These are phyloP conservation scores for Ametastegia equiseti DNA, from an alignment of 2,888 invertebrate species.

Conservation along the genomic window DNA sequence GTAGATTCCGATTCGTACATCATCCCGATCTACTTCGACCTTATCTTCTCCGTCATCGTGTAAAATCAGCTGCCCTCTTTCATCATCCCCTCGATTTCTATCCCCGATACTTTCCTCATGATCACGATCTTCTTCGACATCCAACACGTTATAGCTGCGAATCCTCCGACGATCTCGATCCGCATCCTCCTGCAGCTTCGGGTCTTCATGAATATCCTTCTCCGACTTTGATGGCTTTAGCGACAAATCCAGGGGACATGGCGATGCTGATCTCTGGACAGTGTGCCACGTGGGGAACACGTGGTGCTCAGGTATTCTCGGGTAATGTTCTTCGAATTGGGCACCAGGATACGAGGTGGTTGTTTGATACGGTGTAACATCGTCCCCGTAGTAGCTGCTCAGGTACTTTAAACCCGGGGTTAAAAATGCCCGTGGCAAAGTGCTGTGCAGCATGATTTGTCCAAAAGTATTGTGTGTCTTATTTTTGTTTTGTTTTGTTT, in stretches of 20 bases:
- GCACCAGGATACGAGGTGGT: conserved; percentile 54
- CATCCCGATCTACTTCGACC: not conserved
- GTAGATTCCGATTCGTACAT: not conserved
- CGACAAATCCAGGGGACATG: conserved; percentile 85
- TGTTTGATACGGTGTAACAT: conserved; percentile 63
- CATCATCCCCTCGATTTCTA: not conserved
- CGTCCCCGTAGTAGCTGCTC: conserved; percentile 68
- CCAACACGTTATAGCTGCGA: conserved; percentile 22
- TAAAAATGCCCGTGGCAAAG: conserved; percentile 69
- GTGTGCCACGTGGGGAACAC: conserved; percentile 54
- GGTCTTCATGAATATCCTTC: conserved; percentile 36
- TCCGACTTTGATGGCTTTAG: conserved; percentile 77
- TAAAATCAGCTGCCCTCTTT: too few species aligned
- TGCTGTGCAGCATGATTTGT: conserved; percentile 69
- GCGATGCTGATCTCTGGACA: conserved; percentile 64
- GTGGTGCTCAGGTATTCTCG: conserved; percentile 53
- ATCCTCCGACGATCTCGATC: conserved; percentile 52
- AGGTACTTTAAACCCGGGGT: conserved; percentile 68
- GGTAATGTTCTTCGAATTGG: conserved; percentile 63
- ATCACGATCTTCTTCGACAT: not conserved
- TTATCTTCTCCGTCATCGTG: not conserved
- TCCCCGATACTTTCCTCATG: not conserved
- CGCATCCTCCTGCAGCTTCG: conserved; percentile 41
- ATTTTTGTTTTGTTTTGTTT: conserved; percentile 9
- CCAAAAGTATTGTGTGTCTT: not conserved